Base-by-base conservation (phyloP, 2,797 vertebrate species). In the Danionella dracula region DNA sequence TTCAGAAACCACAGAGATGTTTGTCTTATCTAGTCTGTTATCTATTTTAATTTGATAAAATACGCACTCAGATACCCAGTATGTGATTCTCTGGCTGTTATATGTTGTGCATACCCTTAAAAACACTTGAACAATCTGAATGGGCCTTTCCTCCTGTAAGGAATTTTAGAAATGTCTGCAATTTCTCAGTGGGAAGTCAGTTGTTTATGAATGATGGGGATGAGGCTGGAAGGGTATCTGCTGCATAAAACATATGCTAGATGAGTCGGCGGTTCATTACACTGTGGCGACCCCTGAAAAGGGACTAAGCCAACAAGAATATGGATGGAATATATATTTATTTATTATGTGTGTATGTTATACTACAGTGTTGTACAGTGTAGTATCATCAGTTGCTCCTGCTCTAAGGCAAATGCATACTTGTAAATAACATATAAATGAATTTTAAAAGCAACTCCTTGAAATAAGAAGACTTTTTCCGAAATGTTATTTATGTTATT, bases 141-240 rank as follows among this genome's bases (percentile, higher is more conserved):
- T 54, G 45, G 19, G 0, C 62, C 58, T 69, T 76, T 66, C 70
- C 50, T 51, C 32, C 41, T 42, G 21, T 68, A 53, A 71, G 57
- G 76, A 76, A 80, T 80, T 73, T 49, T 37, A 77, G 69, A 73
- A 77, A 80, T 78, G 71, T 61, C 23, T 42, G 63, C 62, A 66
- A 77, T 79, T 77, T 66, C 74, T 73, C 71, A 70, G 62, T 66
- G 73, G 76, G 71, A 75, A 61, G 64, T 66, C 50, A 41, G 76
- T 67, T 72, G 74, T 76, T 76, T 75, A 45, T 61, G 69, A 48
- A 62, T 60, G 70, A 68, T 63, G 17, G 64, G 42, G 66, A 65
- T 45, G 40, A 63, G 45, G 38, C n/a, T n/a, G 21, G 55, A 66
- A 29, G 32, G 59, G 31, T n/a, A n/a, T n/a, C n/a, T n/a, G n/a